phyloP scores from a whole-genome alignment of 2,113 vertebrate genomes.

The Silurus glanis region DNA sequence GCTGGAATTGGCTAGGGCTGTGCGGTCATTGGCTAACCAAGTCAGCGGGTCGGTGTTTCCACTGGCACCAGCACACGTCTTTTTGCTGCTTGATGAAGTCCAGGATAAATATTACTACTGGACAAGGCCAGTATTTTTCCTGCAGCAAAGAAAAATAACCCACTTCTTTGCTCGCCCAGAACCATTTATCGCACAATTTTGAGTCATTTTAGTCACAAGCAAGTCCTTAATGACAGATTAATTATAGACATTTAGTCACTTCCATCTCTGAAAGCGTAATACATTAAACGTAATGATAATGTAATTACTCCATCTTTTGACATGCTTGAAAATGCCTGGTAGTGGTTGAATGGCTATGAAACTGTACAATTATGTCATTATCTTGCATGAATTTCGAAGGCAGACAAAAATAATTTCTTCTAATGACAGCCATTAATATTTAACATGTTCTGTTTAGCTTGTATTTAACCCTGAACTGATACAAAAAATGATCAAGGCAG shows the following conservation, averaged over 20 bases:
- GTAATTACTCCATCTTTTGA: slow-evolving; percentile 28
- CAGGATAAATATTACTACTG: slow-evolving; percentile 70
- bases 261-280: slow-evolving; percentile 31
- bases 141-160: slow-evolving; percentile 60
- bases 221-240: slow-evolving; percentile 46
- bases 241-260: slow-evolving; percentile 37
- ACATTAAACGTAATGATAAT: slow-evolving; percentile 24
- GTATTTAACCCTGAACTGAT: slow-evolving; percentile 11
- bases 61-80: slow-evolving; percentile 65
- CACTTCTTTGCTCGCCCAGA: slow-evolving; percentile 53
- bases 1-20: slow-evolving; percentile 49
- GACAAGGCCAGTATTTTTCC: slow-evolving; percentile 65
- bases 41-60: slow-evolving; percentile 65
- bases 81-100: slow-evolving; percentile 69
- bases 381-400: slow-evolving; percentile 9
- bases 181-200: slow-evolving; percentile 61
- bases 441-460: slow-evolving; percentile 18
- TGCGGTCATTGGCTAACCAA: slow-evolving; percentile 68
- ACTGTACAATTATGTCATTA: slow-evolving; percentile 25
- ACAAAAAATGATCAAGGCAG: background rate
- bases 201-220: slow-evolving; percentile 49
- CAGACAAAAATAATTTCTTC: slow-evolving; percentile 17
- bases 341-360: slow-evolving; percentile 17
- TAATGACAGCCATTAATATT: slow-evolving; percentile 38
- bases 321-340: background rate